Evolutionary conservation across 2,888 invertebrate genomes (phyloP).

Genomic region (Cerastis rubricosa): DNA sequence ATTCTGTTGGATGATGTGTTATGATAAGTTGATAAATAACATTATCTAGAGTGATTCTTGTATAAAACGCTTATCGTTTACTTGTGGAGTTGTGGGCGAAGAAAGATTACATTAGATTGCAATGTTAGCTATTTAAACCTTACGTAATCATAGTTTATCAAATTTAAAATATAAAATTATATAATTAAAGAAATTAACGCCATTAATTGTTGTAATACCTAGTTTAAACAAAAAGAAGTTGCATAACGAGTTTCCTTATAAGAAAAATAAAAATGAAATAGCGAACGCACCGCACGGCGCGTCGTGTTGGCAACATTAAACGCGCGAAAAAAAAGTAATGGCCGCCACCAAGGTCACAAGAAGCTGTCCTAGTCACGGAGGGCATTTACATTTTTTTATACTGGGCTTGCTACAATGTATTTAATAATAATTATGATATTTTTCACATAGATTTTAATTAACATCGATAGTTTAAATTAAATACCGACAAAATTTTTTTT

Average conservation of each 20-base stretch:
- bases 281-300: constrained; percentile 83
- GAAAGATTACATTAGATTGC: constrained; percentile 65
- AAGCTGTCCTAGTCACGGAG: constrained; percentile 90
- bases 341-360: constrained; percentile 88
- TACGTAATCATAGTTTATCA: constrained; percentile 54
- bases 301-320: constrained; percentile 88
- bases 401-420: constrained; percentile 77
- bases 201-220: constrained; percentile 64
- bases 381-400: constrained; percentile 88
- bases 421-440: constrained; percentile 71
- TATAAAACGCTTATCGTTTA: constrained; percentile 58
- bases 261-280: constrained; percentile 82
- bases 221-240: constrained; percentile 76
- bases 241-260: constrained; percentile 84
- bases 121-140: constrained; percentile 49
- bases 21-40: constrained; percentile 57
- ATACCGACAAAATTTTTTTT: constrained; percentile 4
- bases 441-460: constrained; percentile 59
- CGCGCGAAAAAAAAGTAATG: constrained; percentile 88
- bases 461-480: background rate
- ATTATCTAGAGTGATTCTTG: constrained; percentile 63
- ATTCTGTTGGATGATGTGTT: constrained; percentile 54
- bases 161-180: constrained; percentile 48
- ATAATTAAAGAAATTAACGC: constrained; percentile 64
- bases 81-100: constrained; percentile 46